Evolutionary conservation across 2,113 vertebrate genomes (phyloP).

Genomic region (Saccopteryx leptura): DNA sequence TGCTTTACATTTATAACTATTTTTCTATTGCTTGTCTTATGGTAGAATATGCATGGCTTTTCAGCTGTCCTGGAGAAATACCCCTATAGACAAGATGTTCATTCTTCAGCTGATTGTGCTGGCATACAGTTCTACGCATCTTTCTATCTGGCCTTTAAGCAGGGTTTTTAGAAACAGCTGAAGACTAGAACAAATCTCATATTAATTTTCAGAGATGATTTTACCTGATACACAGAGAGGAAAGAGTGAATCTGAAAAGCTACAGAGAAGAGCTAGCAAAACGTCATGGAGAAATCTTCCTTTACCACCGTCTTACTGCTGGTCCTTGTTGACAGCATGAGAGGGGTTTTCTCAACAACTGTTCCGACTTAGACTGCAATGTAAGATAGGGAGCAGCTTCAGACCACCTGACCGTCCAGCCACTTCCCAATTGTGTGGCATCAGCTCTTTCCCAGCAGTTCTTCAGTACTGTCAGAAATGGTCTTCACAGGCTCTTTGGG

Average conservation of each 20-base stretch:
- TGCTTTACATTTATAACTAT: background rate
- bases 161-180: background rate
- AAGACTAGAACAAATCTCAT: background rate
- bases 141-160: background rate
- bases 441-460: background rate
- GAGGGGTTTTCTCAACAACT: background rate
- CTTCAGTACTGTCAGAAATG: background rate
- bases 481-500: background rate
- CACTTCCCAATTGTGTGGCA: fast-evolving
- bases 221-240: background rate
- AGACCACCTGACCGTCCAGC: too few relatives aligned
- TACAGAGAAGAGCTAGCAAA: background rate
- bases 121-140: background rate
- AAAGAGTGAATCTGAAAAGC: background rate
- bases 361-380: background rate
- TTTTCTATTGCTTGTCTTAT: background rate
- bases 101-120: background rate
- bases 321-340: background rate
- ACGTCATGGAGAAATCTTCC: background rate
- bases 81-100: background rate
- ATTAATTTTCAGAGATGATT: background rate
- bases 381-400: fast-evolving
- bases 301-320: fast-evolving
- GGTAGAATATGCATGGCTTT: background rate
- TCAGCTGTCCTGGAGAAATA: background rate